Percentiles rank a stretch among this genome's conserved stretches.
Evolutionary conservation across 1,140 invertebrate species (phyloP).

Genomic region (Drosophila ercepeae): DNA sequence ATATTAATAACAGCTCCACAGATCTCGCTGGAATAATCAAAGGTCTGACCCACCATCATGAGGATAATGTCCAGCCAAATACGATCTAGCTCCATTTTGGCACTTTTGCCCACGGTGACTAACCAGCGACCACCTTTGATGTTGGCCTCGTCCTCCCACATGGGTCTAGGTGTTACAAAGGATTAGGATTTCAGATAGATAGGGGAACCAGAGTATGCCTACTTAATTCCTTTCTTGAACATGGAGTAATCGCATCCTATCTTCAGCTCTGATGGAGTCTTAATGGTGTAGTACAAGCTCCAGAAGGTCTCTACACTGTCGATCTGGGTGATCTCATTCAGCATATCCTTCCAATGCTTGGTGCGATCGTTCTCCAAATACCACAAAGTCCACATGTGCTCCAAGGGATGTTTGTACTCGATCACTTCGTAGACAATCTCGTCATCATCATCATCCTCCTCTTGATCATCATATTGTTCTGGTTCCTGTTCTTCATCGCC

Average conservation of each 20-base stretch:
- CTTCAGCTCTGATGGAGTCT: slow-evolving; percentile 94
- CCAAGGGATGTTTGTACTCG: slow-evolving; percentile 93
- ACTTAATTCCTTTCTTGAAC: slow-evolving; percentile 96
- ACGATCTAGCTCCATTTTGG: slow-evolving; percentile 93
- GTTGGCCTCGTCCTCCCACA: slow-evolving; percentile 98
- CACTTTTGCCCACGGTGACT: slow-evolving; percentile 93
- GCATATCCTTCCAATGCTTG: slow-evolving; percentile 96
- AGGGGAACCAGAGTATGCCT: no score
- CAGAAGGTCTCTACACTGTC: slow-evolving; percentile 99
- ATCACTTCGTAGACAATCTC: slow-evolving; percentile 33
- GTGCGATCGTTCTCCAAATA: slow-evolving; percentile 96
- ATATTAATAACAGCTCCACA: slow-evolving; percentile 98
- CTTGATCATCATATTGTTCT: background rate
- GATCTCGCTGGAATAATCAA: slow-evolving; percentile 95
- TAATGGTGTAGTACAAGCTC: slow-evolving; percentile 97
- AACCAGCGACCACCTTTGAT: slow-evolving; percentile 98
- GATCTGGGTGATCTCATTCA: slow-evolving; percentile 96
- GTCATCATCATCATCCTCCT: background rate
- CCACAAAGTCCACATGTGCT: slow-evolving; percentile 98
- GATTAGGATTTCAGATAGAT: slow-evolving; percentile 86
- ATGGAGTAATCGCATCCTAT: slow-evolving; percentile 97
- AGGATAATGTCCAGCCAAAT: slow-evolving; percentile 94
- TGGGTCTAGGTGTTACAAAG: slow-evolving; percentile 93
- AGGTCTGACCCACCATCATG: slow-evolving; percentile 98
- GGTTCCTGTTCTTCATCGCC: background rate